Evolutionary conservation across 2,888 invertebrate species (phyloP), one percentile per base, ranked within the genome.

Genomic region (Tetanocera ferruginea): DNA sequence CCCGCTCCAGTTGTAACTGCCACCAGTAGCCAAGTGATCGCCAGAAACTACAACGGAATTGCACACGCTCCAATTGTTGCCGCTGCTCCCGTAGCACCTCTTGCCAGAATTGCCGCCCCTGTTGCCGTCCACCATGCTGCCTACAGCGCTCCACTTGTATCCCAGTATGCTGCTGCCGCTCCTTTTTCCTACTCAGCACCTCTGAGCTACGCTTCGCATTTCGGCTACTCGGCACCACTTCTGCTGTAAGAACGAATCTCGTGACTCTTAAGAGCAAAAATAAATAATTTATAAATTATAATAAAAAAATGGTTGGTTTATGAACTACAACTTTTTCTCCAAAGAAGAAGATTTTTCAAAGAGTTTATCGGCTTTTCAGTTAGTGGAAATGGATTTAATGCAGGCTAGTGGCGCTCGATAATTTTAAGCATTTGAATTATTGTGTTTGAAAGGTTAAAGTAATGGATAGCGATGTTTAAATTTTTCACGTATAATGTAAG

Each of bases 21-120:
- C 66, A 84, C 85, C 79, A 86, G 86, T 37, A 86, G 84, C 78
- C 86, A 86, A 74, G 82, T 85, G 51, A 82, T 86, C 79, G 85
- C 85, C 25, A 79, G 86, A 34, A 86, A 83, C 11, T 83, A 81
- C 76, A 86, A 86, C 81, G 86, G 86, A n/a, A 85, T 86, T 43
- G 86, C 86, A 34, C 73, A 82, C 31, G 85, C 87, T 0, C 85
- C 87, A 1, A 43, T 85, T 74, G 57, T 80, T 23, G 82, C 81
- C 25, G 75, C 83, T 49, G 81, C 78, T 14, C 81, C 84, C 11
- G 80, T 80, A 25, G 76, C 78, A 11, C 62, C 52, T 17, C 73
- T 69, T 17, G 73, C 78, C 5, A 23, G 37, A 23, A 19, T 55
- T 8, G 73, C 79, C 8, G 74, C 72, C 11, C 75, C 72, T 49